Conservation (phyloP, 2,113 vertebrate species). For the Gasterosteus nipponicus region DNA sequence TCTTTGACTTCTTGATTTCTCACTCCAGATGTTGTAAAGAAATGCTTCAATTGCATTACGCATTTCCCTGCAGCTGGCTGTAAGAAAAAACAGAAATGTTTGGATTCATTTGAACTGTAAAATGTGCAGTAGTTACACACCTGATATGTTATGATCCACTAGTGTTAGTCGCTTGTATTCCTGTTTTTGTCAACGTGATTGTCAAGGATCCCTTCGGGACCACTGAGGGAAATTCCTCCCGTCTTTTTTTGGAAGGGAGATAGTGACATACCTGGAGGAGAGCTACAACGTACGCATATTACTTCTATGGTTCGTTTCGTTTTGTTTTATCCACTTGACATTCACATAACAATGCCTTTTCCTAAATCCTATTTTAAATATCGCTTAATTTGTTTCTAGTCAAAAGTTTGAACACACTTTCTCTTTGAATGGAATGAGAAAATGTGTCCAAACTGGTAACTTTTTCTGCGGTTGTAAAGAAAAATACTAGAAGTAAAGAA, state of each 20-base stretch:
- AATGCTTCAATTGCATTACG: background rate
- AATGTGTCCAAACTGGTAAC: too few species aligned
- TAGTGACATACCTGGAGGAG: background rate
- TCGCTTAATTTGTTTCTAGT: background rate
- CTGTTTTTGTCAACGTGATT: background rate
- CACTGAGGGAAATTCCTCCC: background rate
- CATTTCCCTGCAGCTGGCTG: background rate
- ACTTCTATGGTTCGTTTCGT: background rate
- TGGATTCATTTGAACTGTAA: background rate
- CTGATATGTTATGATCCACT: background rate
- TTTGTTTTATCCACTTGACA: background rate
- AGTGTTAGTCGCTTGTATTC: background rate
- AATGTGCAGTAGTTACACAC: background rate
- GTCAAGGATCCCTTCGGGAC: background rate
- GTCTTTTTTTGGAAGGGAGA: background rate
- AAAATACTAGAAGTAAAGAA: conserved; percentile 2
- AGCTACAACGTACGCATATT: background rate
- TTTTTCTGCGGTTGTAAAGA: background rate
- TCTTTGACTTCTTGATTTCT: background rate
- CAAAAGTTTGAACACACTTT: too few species aligned
- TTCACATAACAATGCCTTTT: background rate
- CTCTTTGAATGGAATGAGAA: too few species aligned
- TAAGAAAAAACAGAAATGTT: background rate
- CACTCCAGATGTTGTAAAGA: background rate
- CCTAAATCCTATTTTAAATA: background rate